Conservation (phyloP, 1,140 invertebrate species). For the Odontomachus brunneus region DNA sequence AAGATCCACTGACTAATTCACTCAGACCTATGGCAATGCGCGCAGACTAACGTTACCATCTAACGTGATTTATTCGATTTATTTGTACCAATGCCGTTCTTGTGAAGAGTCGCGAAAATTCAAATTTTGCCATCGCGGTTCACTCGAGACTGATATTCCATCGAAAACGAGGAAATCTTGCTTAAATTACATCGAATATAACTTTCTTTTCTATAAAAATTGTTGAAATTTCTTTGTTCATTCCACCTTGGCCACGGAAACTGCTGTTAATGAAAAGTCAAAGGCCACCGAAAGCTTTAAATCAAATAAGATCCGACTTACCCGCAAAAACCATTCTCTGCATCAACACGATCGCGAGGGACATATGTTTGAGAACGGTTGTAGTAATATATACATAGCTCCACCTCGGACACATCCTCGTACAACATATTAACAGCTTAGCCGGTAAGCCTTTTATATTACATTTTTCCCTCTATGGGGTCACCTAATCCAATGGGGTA, state of each 20-base stretch:
- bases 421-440: constrained; percentile 86
- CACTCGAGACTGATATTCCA: not conserved
- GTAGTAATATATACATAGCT: constrained; percentile 83
- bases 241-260: too few species aligned
- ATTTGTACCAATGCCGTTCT: constrained; percentile 13
- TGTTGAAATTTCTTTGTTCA: too few species aligned
- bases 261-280: not conserved
- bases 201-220: not conserved
- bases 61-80: not conserved
- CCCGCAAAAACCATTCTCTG: constrained; percentile 53
- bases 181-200: not conserved
- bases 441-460: constrained; percentile 86
- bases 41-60: not conserved
- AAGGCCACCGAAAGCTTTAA: constrained; percentile 29
- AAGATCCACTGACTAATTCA: not conserved
- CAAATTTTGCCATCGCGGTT: not conserved
- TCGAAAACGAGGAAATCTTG: not conserved
- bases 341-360: constrained; percentile 69
- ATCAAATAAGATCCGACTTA: constrained; percentile 50
- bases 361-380: constrained; percentile 82
- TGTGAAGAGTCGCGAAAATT: not conserved
- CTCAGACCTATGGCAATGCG: not conserved
- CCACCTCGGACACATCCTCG: constrained; percentile 78
- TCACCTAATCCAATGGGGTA: constrained; percentile 84
- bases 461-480: constrained; percentile 86